Evolutionary conservation across 2,888 invertebrate genomes (phyloP).

Genomic region (Eilema depressum): DNA sequence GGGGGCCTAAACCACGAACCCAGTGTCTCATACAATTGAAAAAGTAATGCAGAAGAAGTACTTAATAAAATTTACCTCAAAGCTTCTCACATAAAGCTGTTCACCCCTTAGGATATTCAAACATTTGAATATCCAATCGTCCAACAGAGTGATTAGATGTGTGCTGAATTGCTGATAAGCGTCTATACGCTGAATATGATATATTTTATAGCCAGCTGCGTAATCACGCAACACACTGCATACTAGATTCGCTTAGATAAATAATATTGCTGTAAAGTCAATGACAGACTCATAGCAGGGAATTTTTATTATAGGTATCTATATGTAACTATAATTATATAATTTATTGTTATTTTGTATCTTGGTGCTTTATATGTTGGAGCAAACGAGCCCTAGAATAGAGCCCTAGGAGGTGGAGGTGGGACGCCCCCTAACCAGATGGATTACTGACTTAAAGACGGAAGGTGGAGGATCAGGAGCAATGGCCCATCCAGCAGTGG

Average conservation of each 20-base stretch:
- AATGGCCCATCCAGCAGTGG: too few species aligned
- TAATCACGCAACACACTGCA: conserved; percentile 27
- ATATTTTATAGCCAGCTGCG: conserved; percentile 33
- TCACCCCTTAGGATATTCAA: conserved; percentile 46
- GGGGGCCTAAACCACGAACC: too few species aligned
- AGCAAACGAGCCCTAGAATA: too few species aligned
- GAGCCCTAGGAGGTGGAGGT: too few species aligned
- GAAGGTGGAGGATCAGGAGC: too few species aligned
- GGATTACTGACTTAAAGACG: too few species aligned
- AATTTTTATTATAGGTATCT: too few species aligned
- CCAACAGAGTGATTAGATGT: conserved; percentile 37
- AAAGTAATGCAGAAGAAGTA: too few species aligned
- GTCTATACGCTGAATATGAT: conserved; percentile 27
- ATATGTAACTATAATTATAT: background rate
- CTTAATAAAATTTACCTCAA: background rate
- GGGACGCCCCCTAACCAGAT: too few species aligned
- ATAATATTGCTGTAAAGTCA: conserved; percentile 4
- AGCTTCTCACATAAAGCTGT: conserved; percentile 31
- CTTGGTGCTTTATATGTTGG: too few species aligned
- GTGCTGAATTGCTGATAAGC: conserved; percentile 42
- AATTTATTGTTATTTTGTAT: background rate
- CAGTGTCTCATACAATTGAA: too few species aligned
- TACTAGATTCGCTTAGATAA: conserved; percentile 17
- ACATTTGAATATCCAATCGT: conserved; percentile 52
- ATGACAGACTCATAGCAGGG: background rate